Base-by-base conservation (phyloP, 2,888 invertebrate genomes). In the Dicroscelio sp. region DNA sequence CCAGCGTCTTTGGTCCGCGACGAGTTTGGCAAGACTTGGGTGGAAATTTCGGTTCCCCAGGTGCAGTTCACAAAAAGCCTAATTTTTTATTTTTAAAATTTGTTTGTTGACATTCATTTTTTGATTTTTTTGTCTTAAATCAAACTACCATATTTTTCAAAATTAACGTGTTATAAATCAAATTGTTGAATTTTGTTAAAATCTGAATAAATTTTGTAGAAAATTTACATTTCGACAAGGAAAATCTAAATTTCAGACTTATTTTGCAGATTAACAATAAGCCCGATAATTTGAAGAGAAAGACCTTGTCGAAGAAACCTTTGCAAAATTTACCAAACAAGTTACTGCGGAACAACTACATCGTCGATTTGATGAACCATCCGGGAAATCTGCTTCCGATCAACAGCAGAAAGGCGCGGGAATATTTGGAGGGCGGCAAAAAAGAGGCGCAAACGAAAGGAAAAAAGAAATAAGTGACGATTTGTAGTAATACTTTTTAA, bases 31-130 rank as follows among this genome's bases (percentile, higher is more conserved):
- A 97, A 97, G 91, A 97, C 97, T 0, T 98, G 98, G 98, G 97
- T 98, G 93, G 98, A 98, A 95, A 96, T 98, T 30, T 97, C 98
- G 0, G 95, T 98, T 86, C 97, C 98, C 0, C 96, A 97, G 43
- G 87, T 96, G 85, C 27, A n/a, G 10, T 31, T 20, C n/a, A 4
- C 4, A 48, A 48, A 20, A 6, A n/a, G n/a, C n/a, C n/a, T n/a
- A n/a, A n/a, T n/a, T n/a, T n/a, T n/a, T n/a, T n/a, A n/a, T n/a
- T n/a, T n/a, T n/a, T n/a, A n/a, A n/a, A n/a, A n/a, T n/a, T n/a
- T n/a, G n/a, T n/a, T n/a, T n/a, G n/a, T n/a, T n/a, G n/a, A n/a
- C n/a, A n/a, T n/a, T n/a, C n/a, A n/a, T n/a, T n/a, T n/a, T n/a
- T n/a, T n/a, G n/a, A n/a, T n/a, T n/a, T n/a, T n/a, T n/a, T n/a